A percentile compares a stretch with the other conserved stretches of the same genome.
phyloP scores from a whole-genome alignment of 2,888 invertebrate species.

The Epinotia bilunana region DNA sequence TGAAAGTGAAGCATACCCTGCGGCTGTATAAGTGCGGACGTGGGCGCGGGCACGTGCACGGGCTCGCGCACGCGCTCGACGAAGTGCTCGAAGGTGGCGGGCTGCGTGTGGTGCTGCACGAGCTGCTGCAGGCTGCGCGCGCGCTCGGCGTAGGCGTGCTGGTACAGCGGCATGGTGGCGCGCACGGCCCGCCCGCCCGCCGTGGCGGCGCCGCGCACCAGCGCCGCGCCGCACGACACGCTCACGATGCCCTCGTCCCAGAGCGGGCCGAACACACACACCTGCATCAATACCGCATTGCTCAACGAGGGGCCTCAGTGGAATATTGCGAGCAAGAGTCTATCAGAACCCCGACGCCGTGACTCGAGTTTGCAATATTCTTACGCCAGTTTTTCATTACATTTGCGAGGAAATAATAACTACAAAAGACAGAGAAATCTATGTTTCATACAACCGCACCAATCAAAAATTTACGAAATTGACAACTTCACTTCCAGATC shows the following conservation, averaged over 20 bases:
- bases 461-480: no score
- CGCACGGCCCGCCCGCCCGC: constrained; percentile 97
- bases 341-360: no score
- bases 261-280: constrained; percentile 97
- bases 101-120: constrained; percentile 92
- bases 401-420: no score
- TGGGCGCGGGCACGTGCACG: constrained; percentile 61
- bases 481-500: no score
- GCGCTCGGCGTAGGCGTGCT: constrained; percentile 97
- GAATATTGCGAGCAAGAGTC: no score
- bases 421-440: no score
- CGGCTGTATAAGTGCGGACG: constrained; percentile 78
- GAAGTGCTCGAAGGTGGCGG: constrained; percentile 95
- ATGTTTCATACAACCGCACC: no score
- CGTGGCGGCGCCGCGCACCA: constrained; percentile 94
- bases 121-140: constrained; percentile 93
- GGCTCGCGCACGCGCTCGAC: constrained; percentile 74
- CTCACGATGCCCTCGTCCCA: constrained; percentile 93
- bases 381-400: no score
- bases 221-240: constrained; percentile 88
- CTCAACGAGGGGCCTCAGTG: no score
- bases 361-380: no score
- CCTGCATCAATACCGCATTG: constrained; percentile 70
- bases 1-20: constrained; percentile 86
- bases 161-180: constrained; percentile 94